Base-by-base conservation (phyloP, 2,113 vertebrate genomes). In the Pardalotus punctatus region DNA sequence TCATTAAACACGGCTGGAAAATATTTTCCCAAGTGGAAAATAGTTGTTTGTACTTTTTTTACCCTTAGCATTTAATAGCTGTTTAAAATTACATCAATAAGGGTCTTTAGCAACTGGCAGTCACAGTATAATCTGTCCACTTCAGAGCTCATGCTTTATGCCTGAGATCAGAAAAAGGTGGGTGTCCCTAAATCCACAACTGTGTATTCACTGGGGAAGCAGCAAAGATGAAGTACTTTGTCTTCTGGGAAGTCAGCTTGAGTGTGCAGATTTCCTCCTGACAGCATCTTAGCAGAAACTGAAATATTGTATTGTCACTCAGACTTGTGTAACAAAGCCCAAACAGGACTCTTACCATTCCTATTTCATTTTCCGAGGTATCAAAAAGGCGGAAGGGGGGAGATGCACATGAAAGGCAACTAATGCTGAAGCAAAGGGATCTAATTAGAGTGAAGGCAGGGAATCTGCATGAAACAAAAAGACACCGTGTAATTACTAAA, bases 341-440 rank as follows among this genome's bases (percentile, higher is more conserved):
- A 62, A 4, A 28, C 25, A 36, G n/a, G 20, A 2, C 11, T 23
- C 24, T 78, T 9, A 43, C 20, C 23, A 48, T 20, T 13, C 19
- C 17, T 42, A 8, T 19, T 58, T 69, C 64, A 10, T 67, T 79
- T 90, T 79, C 57, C 67, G 58, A 64, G 57, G 33, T 33, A 57
- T 21, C 10, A 21, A 45, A 89, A 87, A 50, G 17, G 22, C 0
- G 0, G 38, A 38, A 69, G 4, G 8, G 20, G 14, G 24, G 10
- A 73, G 45, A 70, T 31, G 28, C 11, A 22, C 5, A 1, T 27
- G 81, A 54, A 87, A 87, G 14, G 35, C 1, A 0, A 36, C 27
- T 23, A 66, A 10, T 2, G 25, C 73, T 78, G 69, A 57, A 58
- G n/a, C 25, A 81, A 93, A 66, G 28, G 17, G 5, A 20, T 12